phyloP scores from a whole-genome alignment of 2,888 invertebrate species.

The Lysandra bellargus region DNA sequence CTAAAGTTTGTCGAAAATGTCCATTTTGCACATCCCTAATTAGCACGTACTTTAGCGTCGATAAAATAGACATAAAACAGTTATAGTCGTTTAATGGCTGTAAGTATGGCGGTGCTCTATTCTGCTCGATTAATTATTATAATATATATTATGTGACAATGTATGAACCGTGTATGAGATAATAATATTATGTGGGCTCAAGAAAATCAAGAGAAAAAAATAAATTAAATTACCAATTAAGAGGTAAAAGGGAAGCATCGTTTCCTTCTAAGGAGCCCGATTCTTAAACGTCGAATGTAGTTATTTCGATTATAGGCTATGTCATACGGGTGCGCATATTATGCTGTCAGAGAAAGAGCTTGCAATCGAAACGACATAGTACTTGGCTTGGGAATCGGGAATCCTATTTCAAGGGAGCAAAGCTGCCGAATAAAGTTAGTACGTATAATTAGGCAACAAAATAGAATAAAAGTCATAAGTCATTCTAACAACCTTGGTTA shows the following conservation, averaged over 20 bases:
- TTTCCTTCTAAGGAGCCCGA: too few species aligned
- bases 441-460: background rate
- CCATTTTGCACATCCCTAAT: background rate
- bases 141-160: background rate
- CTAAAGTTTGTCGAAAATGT: background rate
- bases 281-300: too few species aligned
- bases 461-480: slow-evolving; percentile 8
- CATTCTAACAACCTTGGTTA: slow-evolving; percentile 21
- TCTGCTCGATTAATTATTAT: background rate
- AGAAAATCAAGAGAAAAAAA: too few species aligned
- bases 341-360: too few species aligned
- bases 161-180: too few species aligned
- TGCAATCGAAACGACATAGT: too few species aligned
- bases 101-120: background rate
- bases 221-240: too few species aligned
- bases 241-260: too few species aligned
- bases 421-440: background rate
- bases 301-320: too few species aligned
- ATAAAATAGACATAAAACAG: background rate
- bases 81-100: background rate
- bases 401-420: background rate
- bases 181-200: too few species aligned
- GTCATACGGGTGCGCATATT: too few species aligned
- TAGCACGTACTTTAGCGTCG: background rate
- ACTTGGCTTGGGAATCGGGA: too few species aligned